A percentile compares a stretch with the other conserved stretches of the same genome.
Conservation (phyloP, 2,113 vertebrate species). For the Elephantulus edwardii region DNA sequence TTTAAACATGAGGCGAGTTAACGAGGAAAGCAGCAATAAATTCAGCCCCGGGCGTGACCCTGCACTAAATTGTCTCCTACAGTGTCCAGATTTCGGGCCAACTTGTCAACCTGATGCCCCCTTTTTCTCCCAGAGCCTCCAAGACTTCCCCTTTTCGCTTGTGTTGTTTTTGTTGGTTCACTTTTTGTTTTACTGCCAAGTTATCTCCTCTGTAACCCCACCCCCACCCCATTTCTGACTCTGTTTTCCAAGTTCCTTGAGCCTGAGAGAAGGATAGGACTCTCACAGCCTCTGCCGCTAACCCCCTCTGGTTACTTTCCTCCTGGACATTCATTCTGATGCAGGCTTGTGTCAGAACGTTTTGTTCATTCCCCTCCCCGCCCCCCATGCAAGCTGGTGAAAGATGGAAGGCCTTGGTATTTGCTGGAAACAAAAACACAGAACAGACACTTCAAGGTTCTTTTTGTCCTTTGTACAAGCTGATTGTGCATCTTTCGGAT, state of each 20-base stretch:
- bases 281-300: neutral
- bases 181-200: conserved; percentile 67
- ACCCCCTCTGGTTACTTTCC: conserved; percentile 49
- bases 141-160: conserved; percentile 21
- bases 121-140: conserved; percentile 34
- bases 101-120: conserved; percentile 61
- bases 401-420: conserved; percentile 30
- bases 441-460: neutral
- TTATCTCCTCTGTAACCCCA: neutral
- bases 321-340: conserved; percentile 64
- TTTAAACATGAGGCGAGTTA: conserved; percentile 70
- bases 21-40: conserved; percentile 70
- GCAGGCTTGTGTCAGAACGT: conserved; percentile 51
- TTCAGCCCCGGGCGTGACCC: conserved; percentile 63
- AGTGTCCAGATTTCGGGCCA: conserved; percentile 73
- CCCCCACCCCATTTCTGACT: conserved; percentile 49
- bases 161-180: conserved; percentile 42
- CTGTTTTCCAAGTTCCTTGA: conserved; percentile 70
- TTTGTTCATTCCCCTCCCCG: conserved; percentile 15
- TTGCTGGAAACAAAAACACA: conserved; percentile 36
- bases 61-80: conserved; percentile 71
- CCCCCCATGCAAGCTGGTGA: conserved; percentile 32
- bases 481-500: neutral
- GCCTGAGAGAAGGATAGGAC: conserved; percentile 59
- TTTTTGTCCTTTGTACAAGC: neutral